phyloP scores from a whole-genome alignment of 2,888 invertebrate genomes.

The Halictus quadricinctus region DNA sequence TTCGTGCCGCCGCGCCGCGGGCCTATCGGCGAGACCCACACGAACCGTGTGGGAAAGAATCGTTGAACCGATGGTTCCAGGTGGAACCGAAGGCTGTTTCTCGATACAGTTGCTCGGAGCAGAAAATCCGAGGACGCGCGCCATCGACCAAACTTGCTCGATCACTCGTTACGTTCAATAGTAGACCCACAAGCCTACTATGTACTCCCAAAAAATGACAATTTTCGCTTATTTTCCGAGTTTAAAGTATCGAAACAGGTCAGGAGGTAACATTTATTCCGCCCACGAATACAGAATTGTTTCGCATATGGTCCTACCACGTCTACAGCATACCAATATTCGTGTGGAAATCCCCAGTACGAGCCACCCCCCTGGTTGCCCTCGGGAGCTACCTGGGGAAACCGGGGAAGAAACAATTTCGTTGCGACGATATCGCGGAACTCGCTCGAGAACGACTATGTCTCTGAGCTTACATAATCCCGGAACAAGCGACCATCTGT shows the following conservation, averaged over 20 bases:
- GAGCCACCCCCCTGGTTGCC: no score
- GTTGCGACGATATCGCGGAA: not conserved
- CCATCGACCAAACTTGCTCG: not conserved
- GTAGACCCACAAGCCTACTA: no score
- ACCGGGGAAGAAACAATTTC: not conserved
- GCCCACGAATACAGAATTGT: no score
- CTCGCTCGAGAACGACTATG: not conserved
- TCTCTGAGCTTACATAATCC: not conserved
- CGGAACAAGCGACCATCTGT: not conserved
- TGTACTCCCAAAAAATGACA: no score
- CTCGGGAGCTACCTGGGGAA: no score
- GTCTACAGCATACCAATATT: not conserved
- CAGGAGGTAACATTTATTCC: no score
- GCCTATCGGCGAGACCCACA: not conserved
- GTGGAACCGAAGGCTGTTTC: not conserved
- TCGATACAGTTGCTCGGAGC: not conserved
- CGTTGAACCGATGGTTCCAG: not conserved
- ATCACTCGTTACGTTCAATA: not conserved
- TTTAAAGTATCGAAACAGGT: no score
- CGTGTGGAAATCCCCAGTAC: not conserved
- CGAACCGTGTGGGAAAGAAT: not conserved
- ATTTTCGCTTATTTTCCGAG: no score
- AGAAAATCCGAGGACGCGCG: not conserved
- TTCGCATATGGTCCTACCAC: no score
- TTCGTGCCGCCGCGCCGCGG: not conserved